Conservation (phyloP, 2,888 invertebrate genomes). For the Volucella bombylans region DNA sequence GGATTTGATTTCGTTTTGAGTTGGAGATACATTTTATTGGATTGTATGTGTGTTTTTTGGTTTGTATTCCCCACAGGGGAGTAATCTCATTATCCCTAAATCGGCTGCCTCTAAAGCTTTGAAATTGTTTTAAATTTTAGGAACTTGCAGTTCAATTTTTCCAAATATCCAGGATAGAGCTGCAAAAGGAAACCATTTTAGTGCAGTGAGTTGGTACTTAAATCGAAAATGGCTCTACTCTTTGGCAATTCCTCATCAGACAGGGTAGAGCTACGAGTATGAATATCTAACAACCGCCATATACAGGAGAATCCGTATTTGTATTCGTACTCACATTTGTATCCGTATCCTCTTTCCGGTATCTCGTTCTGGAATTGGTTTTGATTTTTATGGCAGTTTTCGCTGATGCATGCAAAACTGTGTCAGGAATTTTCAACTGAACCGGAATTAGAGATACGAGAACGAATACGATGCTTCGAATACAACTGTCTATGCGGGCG, state of each 20-base stretch:
- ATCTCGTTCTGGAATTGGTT: constrained; percentile 53
- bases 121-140: constrained; percentile 17
- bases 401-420: constrained; percentile 70
- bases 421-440: constrained; percentile 65
- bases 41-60: constrained; percentile 4
- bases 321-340: neutral
- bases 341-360: constrained; percentile 11
- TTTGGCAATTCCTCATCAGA: constrained; percentile 43
- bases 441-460: constrained; percentile 64
- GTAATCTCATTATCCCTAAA: constrained; percentile 4
- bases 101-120: constrained; percentile 3
- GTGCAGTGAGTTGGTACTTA: neutral
- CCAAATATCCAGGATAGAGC: neutral
- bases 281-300: neutral
- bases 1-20: constrained; percentile 59
- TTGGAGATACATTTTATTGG: constrained; percentile 54
- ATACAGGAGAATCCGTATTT: constrained; percentile 29
- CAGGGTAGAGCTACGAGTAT: constrained; percentile 7
- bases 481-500: too few relatives aligned
- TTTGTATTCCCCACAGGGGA: constrained; percentile 32
- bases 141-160: constrained; percentile 11
- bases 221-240: constrained; percentile 22
- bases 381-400: constrained; percentile 69
- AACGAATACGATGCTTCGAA: too few relatives aligned
- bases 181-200: constrained; percentile 36